Evolutionary conservation across 2,113 vertebrate species (phyloP).

Genomic region (Calypte anna): DNA sequence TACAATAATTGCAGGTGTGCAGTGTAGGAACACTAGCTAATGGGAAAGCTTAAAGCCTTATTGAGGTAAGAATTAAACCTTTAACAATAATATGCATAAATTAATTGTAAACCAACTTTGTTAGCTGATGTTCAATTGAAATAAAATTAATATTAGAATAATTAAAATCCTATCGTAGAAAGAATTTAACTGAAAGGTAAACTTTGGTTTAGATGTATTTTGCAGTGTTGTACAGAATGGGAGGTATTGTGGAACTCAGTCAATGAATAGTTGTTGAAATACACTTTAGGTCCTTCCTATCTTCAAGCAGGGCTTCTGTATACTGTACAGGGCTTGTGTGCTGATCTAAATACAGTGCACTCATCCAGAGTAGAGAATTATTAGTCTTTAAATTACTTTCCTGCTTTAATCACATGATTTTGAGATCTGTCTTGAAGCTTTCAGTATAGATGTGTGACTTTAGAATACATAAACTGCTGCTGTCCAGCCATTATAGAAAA

Average conservation of each 20-base stretch:
- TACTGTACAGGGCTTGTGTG: not conserved
- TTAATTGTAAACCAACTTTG: not conserved
- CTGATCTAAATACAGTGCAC: not conserved
- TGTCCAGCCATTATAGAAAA: not conserved
- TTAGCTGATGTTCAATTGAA: not conserved
- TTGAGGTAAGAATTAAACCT: not conserved
- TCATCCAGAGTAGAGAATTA: not conserved
- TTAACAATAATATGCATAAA: not conserved
- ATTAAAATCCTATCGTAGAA: not conserved
- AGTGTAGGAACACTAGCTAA: not conserved
- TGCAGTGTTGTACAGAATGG: not conserved
- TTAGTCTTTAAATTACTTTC: not conserved
- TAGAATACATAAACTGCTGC: not conserved
- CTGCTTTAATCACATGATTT: not conserved
- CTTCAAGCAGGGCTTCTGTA: not conserved
- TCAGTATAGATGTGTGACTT: not conserved
- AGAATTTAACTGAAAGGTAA: not conserved
- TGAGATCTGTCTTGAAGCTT: not conserved
- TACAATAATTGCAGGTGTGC: conserved; percentile 13
- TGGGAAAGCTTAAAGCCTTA: conserved; percentile 38
- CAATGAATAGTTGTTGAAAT: not conserved
- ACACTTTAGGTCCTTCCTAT: not conserved
- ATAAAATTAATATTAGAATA: not conserved
- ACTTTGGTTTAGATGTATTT: not conserved
- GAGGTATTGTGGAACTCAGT: not conserved